Percentiles rank a stretch among this genome's conserved stretches.
Evolutionary conservation across 2,113 vertebrate genomes (phyloP).

Genomic region (Tragelaphus scriptus): DNA sequence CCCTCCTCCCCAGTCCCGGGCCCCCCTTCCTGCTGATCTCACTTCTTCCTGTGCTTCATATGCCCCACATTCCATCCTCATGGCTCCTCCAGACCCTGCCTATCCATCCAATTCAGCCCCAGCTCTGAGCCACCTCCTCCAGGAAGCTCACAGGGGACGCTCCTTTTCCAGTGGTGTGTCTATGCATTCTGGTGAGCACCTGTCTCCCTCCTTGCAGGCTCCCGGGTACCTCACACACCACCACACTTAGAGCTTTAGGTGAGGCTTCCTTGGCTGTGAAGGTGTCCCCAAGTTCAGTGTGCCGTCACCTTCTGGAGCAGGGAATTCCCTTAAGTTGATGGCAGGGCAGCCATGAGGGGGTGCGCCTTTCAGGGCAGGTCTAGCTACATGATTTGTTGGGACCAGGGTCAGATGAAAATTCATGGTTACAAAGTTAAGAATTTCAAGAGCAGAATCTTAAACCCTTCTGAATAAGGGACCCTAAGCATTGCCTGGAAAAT

Average conservation of each 20-base stretch:
- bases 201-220: background rate
- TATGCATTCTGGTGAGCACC: background rate
- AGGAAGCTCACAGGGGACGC: background rate
- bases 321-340: background rate
- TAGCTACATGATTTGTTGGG: background rate
- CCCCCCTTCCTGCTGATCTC: background rate
- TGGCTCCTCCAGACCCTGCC: background rate
- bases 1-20: rapidly evolving
- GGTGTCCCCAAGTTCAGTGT: background rate
- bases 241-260: rapidly evolving
- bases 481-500: rapidly evolving
- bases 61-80: rapidly evolving
- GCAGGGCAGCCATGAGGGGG: rapidly evolving
- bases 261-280: background rate
- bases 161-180: background rate
- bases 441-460: background rate
- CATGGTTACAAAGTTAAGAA: background rate
- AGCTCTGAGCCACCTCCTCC: background rate
- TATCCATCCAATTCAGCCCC: background rate
- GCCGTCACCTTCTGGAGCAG: background rate
- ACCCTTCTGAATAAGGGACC: background rate
- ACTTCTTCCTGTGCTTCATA: background rate
- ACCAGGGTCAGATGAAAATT: background rate
- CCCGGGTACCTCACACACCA: rapidly evolving
- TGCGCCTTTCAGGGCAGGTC: too few relatives aligned